Base-by-base conservation (phyloP, 2,888 invertebrate species). In the Prosopocoilus inquinatus region DNA sequence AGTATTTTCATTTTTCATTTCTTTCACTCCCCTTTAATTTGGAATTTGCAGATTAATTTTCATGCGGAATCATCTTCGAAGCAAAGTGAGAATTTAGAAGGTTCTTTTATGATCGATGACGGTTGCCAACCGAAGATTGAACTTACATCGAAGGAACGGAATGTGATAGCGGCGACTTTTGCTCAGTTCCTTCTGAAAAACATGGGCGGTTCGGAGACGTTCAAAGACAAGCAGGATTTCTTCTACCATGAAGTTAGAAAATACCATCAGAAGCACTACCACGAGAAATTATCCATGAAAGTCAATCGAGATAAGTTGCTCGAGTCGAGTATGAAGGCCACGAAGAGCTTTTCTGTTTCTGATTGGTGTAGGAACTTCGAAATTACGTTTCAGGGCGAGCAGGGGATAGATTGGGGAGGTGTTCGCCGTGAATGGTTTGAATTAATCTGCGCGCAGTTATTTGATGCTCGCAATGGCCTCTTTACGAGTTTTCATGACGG, bases 361-460 rank as follows among this genome's bases (percentile, higher is more conserved):
- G 95, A 96, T 79, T 96, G 96, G 96, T 95, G 94, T 77, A 86
- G 90, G 72, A 94, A 91, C 80, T 95, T 96, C 75, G 95, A 96
- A 79, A 88, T 96, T 60, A 88, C 87, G 53, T 96, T 96, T 78
- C 87, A 90, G 74, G 94, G 94, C n/a, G 96, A 96, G 75, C 93
- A 93, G 82, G 96, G 93, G 45, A 87, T 96, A 68, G 95, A 96
- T 79, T 94, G 93, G 94, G 96, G 96, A 64, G 96, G 96, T 3
- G 82, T 96, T 44, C 83, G 95, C 3, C 85, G 95, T 58, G 96
- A 96, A 79, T 96, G 96, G 96, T 94, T 96, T 79, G 94, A 95
- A 65, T 77, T 94, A 63, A 84, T 95, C 62, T 95, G 95, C 78
- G 88, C 87, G 9, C 84, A 90, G 60, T 79, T 96, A 54, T 96